These are phyloP conservation scores for Clistopyga incitator DNA, from an alignment of 2,888 invertebrate species.

Conservation along the genomic window DNA sequence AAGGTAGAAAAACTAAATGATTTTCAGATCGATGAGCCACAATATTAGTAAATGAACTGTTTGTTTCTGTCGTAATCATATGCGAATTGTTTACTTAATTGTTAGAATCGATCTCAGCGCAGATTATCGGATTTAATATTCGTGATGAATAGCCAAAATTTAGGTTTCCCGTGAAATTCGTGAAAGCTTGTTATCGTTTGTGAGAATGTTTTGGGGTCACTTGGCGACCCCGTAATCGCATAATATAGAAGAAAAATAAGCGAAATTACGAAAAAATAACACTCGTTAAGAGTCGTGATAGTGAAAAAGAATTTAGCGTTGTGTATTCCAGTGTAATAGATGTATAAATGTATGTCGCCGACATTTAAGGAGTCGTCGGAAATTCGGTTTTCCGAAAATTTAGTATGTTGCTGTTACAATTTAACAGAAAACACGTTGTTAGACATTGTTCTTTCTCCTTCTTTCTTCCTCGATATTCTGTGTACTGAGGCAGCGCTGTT, in stretches of 20 bases:
- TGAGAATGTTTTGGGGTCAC: conserved; percentile 35
- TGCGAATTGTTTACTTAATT: conserved; percentile 63
- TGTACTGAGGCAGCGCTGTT: conserved; percentile 21
- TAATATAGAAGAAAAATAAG: conserved; percentile 32
- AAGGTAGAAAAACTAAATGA: not conserved
- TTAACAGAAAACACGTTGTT: conserved; percentile 43
- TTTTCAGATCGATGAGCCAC: conserved; percentile 9
- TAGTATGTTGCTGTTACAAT: conserved; percentile 46
- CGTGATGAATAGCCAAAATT: conserved; percentile 20
- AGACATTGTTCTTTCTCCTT: conserved; percentile 47
- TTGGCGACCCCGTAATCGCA: conserved; percentile 40
- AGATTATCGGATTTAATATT: not conserved
- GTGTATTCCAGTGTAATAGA: conserved; percentile 57
- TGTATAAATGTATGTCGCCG: conserved; percentile 64
- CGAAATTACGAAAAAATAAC: conserved; percentile 13
- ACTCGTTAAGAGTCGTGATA: conserved; percentile 36
- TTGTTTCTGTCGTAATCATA: conserved; percentile 30
- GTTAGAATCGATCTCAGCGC: conserved; percentile 59
- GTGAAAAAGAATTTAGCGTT: conserved; percentile 50
- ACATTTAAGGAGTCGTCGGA: conserved; percentile 25
- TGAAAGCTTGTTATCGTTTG: conserved; percentile 11
- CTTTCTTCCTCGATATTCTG: conserved; percentile 39
- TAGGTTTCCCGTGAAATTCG: not conserved
- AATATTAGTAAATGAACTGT: conserved; percentile 18
- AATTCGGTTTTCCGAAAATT: conserved; percentile 4